Evolutionary conservation across 2,113 vertebrate genomes (phyloP).

Genomic region (Pteronura brasiliensis): DNA sequence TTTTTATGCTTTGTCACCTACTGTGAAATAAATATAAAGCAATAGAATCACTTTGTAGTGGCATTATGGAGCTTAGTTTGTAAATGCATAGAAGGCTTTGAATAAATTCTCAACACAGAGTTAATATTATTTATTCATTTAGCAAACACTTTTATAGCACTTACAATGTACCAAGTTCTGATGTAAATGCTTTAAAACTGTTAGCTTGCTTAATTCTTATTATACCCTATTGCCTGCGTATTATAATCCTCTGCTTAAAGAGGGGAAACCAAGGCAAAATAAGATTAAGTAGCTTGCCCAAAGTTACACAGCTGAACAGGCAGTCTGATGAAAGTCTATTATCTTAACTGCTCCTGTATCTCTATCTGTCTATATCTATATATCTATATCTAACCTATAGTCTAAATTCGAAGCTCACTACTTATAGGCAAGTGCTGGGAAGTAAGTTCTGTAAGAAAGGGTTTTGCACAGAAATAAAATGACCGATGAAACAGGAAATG

Average conservation of each 20-base stretch:
- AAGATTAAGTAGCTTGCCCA: background rate
- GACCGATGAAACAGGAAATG: background rate
- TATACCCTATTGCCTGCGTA: background rate
- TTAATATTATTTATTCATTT: slow-evolving; percentile 38
- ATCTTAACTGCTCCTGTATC: background rate
- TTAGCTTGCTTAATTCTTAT: background rate
- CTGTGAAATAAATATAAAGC: slow-evolving; percentile 44
- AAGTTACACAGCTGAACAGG: background rate
- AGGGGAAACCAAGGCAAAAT: background rate
- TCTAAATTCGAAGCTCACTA: background rate
- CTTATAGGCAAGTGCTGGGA: background rate
- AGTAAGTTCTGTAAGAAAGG: background rate
- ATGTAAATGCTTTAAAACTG: background rate
- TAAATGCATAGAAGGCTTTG: background rate
- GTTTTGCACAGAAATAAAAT: background rate
- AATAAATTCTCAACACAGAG: slow-evolving; percentile 37
- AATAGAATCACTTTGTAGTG: background rate
- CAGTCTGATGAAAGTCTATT: background rate
- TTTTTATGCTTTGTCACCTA: background rate
- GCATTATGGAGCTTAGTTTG: slow-evolving; percentile 13
- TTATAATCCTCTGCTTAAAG: background rate
- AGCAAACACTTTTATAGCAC: background rate
- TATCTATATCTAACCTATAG: background rate
- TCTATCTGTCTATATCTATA: background rate
- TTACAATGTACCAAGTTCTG: background rate